These are phyloP conservation scores for Platichthys stellatus DNA, from an alignment of 2,113 vertebrate species.

Conservation along the genomic window DNA sequence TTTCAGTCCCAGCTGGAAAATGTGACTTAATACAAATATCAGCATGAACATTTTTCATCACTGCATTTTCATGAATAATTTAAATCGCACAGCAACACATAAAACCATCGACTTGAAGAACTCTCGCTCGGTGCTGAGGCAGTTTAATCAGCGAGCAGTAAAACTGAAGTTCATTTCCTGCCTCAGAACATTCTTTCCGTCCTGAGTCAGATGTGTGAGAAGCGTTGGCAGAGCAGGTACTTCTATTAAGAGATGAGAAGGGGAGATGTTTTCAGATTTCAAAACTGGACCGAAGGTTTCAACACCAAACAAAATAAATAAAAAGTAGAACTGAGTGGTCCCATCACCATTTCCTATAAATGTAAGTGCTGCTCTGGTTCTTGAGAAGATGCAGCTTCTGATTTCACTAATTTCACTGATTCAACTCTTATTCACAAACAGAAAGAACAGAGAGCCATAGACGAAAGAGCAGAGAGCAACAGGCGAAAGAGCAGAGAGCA, in stretches of 20 bases:
- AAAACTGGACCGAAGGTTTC: not conserved
- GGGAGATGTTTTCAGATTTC: not conserved
- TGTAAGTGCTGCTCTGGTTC: not conserved
- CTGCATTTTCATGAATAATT: no score
- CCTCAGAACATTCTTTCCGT: conserved; percentile 54
- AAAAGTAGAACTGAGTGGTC: not conserved
- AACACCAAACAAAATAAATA: not conserved
- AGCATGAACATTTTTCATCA: no score
- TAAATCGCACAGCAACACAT: no score
- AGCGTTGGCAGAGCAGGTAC: not conserved
- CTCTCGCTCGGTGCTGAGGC: not conserved
- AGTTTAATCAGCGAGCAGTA: conserved; percentile 15
- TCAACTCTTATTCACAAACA: not conserved
- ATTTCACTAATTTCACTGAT: not conserved
- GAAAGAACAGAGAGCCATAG: not conserved
- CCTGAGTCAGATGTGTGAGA: conserved; percentile 31
- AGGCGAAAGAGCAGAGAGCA: no score
- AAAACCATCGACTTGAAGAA: not conserved
- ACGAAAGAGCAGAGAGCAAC: not conserved
- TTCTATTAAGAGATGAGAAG: conserved; percentile 14
- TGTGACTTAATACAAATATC: not conserved
- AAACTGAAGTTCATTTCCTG: conserved; percentile 13
- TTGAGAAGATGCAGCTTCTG: not conserved
- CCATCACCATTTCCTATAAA: not conserved
- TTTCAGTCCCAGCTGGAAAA: not conserved